Evolutionary conservation across 2,888 invertebrate genomes (phyloP).

Genomic region (Macrosoma leucophasiata): DNA sequence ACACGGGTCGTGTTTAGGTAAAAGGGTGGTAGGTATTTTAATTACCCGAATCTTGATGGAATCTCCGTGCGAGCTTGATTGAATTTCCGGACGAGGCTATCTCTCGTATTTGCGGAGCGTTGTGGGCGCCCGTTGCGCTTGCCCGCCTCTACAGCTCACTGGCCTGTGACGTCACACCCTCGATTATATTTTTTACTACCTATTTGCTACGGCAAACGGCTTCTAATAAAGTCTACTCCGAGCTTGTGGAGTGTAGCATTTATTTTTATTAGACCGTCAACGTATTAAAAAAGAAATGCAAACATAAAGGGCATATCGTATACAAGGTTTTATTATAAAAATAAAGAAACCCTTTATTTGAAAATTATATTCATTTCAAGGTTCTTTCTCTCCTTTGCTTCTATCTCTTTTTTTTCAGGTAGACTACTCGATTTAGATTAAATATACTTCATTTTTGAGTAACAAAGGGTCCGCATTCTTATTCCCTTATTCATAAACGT

Average conservation of each 20-base stretch:
- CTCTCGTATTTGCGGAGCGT: slow-evolving; percentile 62
- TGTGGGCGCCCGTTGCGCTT: slow-evolving; percentile 42
- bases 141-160: slow-evolving; percentile 55
- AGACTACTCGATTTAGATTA: too few relatives aligned
- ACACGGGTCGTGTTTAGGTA: slow-evolving; percentile 35
- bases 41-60: slow-evolving; percentile 70
- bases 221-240: slow-evolving; percentile 54
- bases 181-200: slow-evolving; percentile 59
- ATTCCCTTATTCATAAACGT: too few relatives aligned
- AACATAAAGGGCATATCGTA: too few relatives aligned
- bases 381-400: too few relatives aligned
- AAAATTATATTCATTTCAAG: too few relatives aligned
- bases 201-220: slow-evolving; percentile 60
- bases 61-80: slow-evolving; percentile 68
- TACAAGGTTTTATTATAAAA: too few relatives aligned
- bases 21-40: slow-evolving; percentile 66
- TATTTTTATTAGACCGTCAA: slow-evolving; percentile 4
- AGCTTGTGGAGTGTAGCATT: slow-evolving; percentile 2
- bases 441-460: too few relatives aligned
- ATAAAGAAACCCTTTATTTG: too few relatives aligned
- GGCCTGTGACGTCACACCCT: slow-evolving; percentile 64
- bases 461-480: too few relatives aligned
- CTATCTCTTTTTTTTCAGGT: too few relatives aligned
- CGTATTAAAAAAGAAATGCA: slow-evolving; percentile 29
- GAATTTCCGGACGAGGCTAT: slow-evolving; percentile 67